These are phyloP conservation scores for Scaeva pyrastri DNA, from an alignment of 2,888 invertebrate genomes.

Conservation along the genomic window DNA sequence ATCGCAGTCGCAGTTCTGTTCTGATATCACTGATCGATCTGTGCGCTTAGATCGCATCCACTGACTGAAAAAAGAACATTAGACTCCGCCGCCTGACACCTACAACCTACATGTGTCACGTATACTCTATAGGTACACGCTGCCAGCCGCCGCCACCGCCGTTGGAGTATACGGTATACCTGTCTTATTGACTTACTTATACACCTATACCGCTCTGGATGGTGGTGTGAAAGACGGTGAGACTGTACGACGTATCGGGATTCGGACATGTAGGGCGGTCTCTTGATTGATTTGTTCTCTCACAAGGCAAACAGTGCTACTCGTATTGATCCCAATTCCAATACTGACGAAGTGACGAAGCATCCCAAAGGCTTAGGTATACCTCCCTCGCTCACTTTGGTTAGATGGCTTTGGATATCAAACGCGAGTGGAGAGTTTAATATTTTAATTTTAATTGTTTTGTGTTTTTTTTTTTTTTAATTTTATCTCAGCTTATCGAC, in stretches of 20 bases:
- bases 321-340: slow-evolving; percentile 30
- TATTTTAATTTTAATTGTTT: slow-evolving; percentile 65
- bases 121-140: slow-evolving; percentile 1
- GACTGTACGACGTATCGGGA: background rate
- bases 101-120: slow-evolving; percentile 34
- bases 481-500: slow-evolving; percentile 62
- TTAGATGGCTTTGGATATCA: slow-evolving; percentile 24
- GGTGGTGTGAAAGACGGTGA: no score
- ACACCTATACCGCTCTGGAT: no score
- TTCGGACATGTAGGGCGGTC: slow-evolving; percentile 67
- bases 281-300: slow-evolving; percentile 68
- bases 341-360: slow-evolving; percentile 38
- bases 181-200: slow-evolving; percentile 66
- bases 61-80: slow-evolving; percentile 56
- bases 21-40: slow-evolving; percentile 47
- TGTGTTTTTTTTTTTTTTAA: no score
- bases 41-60: slow-evolving; percentile 54
- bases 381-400: slow-evolving; percentile 39
- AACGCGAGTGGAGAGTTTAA: slow-evolving; percentile 44
- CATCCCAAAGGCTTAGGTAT: slow-evolving; percentile 21
- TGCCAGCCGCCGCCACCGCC: background rate
- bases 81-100: slow-evolving; percentile 37
- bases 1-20: slow-evolving; percentile 16
- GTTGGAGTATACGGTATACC: slow-evolving; percentile 51
- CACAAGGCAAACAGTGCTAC: slow-evolving; percentile 36